Percentiles rank a stretch among this genome's conserved stretches.
These are phyloP conservation scores for Bucco capensis DNA, from an alignment of 2,113 vertebrate genomes.

Conservation along the genomic window DNA sequence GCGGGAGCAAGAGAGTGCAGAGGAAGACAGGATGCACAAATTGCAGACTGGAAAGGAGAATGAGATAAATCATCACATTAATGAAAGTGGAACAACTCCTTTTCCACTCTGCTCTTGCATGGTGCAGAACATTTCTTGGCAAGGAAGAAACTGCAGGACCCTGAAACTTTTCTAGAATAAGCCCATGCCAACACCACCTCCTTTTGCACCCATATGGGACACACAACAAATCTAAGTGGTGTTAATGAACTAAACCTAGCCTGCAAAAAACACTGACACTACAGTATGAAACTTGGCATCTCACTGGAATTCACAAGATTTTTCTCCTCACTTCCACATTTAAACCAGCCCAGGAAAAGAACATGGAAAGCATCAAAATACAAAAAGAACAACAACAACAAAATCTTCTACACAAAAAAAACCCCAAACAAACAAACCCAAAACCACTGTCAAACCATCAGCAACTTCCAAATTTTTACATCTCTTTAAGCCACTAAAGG, in stretches of 20 bases:
- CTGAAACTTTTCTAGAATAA: background rate
- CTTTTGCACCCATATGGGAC: background rate
- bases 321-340: background rate
- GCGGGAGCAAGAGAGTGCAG: background rate
- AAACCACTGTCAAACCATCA: background rate
- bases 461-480: background rate
- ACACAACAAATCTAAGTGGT: background rate
- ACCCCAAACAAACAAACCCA: background rate
- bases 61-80: background rate
- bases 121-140: background rate
- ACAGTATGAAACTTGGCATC: background rate
- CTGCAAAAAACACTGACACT: background rate
- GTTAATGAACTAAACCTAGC: background rate
- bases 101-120: background rate
- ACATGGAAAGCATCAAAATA: background rate
- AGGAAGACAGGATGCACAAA: background rate
- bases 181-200: background rate
- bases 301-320: background rate
- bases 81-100: background rate
- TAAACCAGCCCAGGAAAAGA: background rate
- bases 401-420: background rate
- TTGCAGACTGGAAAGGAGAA: background rate
- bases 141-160: background rate
- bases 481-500: background rate
- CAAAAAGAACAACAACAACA: background rate